Base-by-base conservation (phyloP, 1,140 invertebrate species). In the Scaptomyza montana region DNA sequence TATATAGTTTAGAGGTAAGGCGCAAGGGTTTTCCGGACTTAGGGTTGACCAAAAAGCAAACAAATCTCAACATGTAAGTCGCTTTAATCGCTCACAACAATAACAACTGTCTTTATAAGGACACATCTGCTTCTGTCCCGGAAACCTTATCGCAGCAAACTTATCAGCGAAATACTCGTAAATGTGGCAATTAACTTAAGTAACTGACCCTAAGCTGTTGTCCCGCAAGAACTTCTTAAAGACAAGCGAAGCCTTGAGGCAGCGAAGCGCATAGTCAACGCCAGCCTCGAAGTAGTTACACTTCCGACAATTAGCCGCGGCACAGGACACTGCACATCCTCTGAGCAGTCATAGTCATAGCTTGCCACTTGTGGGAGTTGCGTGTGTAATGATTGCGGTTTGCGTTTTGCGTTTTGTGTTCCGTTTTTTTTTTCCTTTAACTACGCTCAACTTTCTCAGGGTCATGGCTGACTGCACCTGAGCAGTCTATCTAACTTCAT, bases 361-460 rank as follows among this genome's bases (percentile, higher is more conserved):
- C 16, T 16, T 16, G 16, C 41, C 61, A 56, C 61, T 54, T 54
- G 68, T 68, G 65, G 60, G 62, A 28, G 66, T 71, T 79, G 74
- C 53, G 71, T 70, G 67, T 55, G 82, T 76, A 87, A 87, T 87
- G 82, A 87, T 87, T 87, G 84, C 82, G 82, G 82, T 87, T 21
- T 3, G 13, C 12, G 21, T 54, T 39, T 16, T 16, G 16, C 16
- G 16, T 16, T 12, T 36, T 25, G 21, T 46, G 6, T 3, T 30
- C 0, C 30, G 16, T 16, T 16, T 16, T 16, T 16, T 16, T 16
- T 16, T 7, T 30, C 30, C 10, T 53, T 21, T 10, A 16, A 36
- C 12, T 55, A 12, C 45, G n/a, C 54, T 36, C 19, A 71, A 66
- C 67, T 70, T 85, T 87, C 82, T 87, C 84, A 87, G 78, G 68